Conservation (phyloP, 2,888 invertebrate genomes). For the Drosophila limbata region DNA sequence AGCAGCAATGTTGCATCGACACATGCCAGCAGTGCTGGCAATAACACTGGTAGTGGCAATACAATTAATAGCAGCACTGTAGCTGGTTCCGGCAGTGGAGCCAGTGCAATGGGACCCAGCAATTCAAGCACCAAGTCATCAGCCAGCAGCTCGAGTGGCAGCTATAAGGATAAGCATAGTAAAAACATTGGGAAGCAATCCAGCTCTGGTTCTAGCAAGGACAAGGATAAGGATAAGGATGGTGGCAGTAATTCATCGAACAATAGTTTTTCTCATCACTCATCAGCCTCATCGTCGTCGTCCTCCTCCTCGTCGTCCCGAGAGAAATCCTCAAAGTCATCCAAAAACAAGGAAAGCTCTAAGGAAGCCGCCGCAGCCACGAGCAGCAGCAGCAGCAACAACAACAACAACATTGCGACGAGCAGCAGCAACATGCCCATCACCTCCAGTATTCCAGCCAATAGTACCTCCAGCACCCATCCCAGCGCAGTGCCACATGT, state of each 20-base stretch:
- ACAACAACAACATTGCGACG: conserved; percentile 32
- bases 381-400: conserved; percentile 38
- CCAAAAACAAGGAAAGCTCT: conserved; percentile 81
- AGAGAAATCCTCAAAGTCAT: conserved; percentile 84
- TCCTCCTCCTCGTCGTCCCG: conserved; percentile 83
- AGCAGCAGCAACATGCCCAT: conserved; percentile 43
- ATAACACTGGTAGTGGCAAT: conserved; percentile 34
- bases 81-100: conserved; percentile 19
- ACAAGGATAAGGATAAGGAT: conserved; percentile 84
- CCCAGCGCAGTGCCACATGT: conserved; percentile 53
- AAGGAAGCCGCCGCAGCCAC: conserved; percentile 36
- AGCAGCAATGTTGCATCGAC: conserved; percentile 52
- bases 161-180: conserved; percentile 85
- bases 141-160: conserved; percentile 65
- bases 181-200: conserved; percentile 82
- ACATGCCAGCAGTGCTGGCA: conserved; percentile 35
- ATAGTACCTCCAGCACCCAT: conserved; percentile 47
- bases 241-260: conserved; percentile 53
- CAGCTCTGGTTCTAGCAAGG: conserved; percentile 83
- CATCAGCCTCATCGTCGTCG: conserved; percentile 73
- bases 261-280: conserved; percentile 64
- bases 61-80: conserved; percentile 31
- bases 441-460: conserved; percentile 22
- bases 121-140: conserved; percentile 48
- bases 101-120: conserved; percentile 26